Percentiles rank a stretch among this genome's conserved stretches.
These are phyloP conservation scores for Acipenser oxyrinchus DNA, from an alignment of 2,797 vertebrate species.

Conservation along the genomic window DNA sequence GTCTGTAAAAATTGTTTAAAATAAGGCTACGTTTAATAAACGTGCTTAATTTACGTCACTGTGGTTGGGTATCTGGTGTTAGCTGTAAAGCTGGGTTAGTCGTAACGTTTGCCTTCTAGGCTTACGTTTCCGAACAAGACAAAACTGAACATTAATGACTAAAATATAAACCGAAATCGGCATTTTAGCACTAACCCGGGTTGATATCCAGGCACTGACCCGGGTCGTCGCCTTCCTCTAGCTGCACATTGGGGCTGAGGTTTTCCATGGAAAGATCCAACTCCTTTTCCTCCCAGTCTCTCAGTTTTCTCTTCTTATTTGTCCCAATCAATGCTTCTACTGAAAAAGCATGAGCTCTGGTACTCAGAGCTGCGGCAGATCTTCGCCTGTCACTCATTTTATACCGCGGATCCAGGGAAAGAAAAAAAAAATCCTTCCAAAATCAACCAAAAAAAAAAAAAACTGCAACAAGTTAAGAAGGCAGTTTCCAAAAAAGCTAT, in stretches of 20 bases:
- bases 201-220: slow-evolving; percentile 87
- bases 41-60: too few species aligned
- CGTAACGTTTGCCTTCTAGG: too few species aligned
- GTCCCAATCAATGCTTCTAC: slow-evolving; percentile 97
- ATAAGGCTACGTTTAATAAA: too few species aligned
- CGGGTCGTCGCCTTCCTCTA: slow-evolving; percentile 73
- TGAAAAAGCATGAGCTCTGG: slow-evolving; percentile 95
- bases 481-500: slow-evolving; percentile 54
- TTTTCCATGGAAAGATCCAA: slow-evolving; percentile 93
- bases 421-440: slow-evolving; percentile 38
- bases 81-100: too few species aligned
- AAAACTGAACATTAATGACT: too few species aligned
- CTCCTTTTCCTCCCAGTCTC: slow-evolving; percentile 91
- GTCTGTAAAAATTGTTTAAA: too few species aligned
- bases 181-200: slow-evolving; percentile 77
- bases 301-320: slow-evolving; percentile 93
- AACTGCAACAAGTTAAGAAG: slow-evolving; percentile 36
- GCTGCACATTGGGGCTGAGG: slow-evolving; percentile 74
- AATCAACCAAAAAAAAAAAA: slow-evolving; percentile 17
- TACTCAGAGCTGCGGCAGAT: slow-evolving; percentile 94
- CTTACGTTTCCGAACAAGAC: too few species aligned
- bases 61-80: too few species aligned
- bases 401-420: slow-evolving; percentile 52
- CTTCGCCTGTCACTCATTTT: slow-evolving; percentile 96
- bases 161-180: slow-evolving; percentile 20